phyloP scores from a whole-genome alignment of 2,797 vertebrate genomes.

The Phoebastria nigripes region DNA sequence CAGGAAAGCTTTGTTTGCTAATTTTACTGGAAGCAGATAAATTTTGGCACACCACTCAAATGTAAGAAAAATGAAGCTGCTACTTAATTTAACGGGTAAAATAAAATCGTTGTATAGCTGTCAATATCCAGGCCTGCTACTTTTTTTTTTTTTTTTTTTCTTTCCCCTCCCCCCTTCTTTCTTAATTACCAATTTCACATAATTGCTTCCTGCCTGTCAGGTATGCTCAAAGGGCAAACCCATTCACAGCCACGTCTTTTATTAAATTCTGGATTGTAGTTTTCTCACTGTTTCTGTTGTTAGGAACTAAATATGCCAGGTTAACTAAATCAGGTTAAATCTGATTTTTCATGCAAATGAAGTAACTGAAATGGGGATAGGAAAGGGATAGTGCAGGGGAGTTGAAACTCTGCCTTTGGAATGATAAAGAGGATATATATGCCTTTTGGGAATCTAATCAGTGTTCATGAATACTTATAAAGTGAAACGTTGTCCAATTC shows the following conservation, averaged over 20 bases:
- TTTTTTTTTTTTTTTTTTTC: not conserved
- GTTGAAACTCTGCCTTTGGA: not conserved
- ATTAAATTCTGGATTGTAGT: not conserved
- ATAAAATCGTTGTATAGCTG: not conserved
- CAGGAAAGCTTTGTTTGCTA: not conserved
- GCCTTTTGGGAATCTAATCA: not conserved
- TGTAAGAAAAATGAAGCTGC: not conserved
- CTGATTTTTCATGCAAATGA: not conserved
- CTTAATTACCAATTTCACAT: not conserved
- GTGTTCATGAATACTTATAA: not conserved
- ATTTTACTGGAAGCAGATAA: not conserved
- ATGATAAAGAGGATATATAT: not conserved
- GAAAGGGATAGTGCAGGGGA: not conserved
- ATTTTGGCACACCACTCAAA: not conserved
- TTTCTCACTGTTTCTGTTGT: not conserved
- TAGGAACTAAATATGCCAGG: not conserved
- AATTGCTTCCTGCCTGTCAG: slow-evolving; percentile 14
- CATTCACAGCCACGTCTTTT: not conserved
- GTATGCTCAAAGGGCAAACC: not conserved
- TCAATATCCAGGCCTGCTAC: not conserved
- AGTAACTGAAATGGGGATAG: not conserved
- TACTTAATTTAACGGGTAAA: not conserved
- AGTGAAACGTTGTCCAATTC: not conserved
- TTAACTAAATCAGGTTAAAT: not conserved
- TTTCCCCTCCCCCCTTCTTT: not conserved